Percentiles rank a stretch among this genome's conserved stretches.
phyloP scores from a whole-genome alignment of 2,797 vertebrate genomes.

The Champsocephalus esox region DNA sequence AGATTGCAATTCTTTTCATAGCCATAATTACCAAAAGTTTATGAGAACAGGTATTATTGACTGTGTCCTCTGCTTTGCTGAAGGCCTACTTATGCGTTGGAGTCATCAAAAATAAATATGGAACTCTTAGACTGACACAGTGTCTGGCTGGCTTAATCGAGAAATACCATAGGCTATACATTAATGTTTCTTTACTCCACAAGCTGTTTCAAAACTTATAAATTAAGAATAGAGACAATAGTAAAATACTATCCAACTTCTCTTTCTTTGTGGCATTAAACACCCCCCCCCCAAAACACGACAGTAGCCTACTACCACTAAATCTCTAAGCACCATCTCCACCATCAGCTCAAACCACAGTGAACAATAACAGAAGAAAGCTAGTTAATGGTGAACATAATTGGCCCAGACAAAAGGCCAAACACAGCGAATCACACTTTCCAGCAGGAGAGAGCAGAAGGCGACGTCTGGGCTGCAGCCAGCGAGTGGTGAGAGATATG shows the following conservation, averaged over 20 bases:
- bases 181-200: neutral
- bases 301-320: slow-evolving; percentile 69
- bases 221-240: slow-evolving; percentile 4
- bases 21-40: no score
- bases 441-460: slow-evolving; percentile 58
- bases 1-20: no score
- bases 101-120: neutral
- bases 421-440: slow-evolving; percentile 72
- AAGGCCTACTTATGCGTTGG: neutral
- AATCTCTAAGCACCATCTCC: slow-evolving; percentile 85
- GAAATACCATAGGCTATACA: no score
- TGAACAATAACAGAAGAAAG: slow-evolving; percentile 89
- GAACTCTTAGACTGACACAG: neutral
- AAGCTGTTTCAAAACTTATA: neutral
- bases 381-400: slow-evolving; percentile 88
- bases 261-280: slow-evolving; percentile 46
- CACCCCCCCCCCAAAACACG: slow-evolving; percentile 26
- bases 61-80: neutral
- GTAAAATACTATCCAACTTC: slow-evolving; percentile 1
- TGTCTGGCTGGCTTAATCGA: no score
- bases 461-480: slow-evolving; percentile 73
- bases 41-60: neutral
- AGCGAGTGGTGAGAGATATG: slow-evolving; percentile 47
- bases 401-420: slow-evolving; percentile 75
- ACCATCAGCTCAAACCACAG: slow-evolving; percentile 88